Evolutionary conservation across 1,140 invertebrate species (phyloP).

Genomic region (Acromyrmex heyeri): DNA sequence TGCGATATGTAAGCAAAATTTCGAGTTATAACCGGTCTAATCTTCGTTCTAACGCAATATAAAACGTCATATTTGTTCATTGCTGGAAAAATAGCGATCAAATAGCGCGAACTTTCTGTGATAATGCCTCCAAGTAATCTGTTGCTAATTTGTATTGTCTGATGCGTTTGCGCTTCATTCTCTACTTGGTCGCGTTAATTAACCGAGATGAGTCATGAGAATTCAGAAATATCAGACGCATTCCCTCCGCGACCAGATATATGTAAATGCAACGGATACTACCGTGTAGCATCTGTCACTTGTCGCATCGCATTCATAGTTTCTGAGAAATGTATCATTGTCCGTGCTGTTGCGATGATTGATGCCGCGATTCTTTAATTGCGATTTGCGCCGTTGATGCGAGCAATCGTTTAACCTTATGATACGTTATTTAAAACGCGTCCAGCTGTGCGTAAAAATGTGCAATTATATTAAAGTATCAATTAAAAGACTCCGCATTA

Average conservation of each 20-base stretch:
- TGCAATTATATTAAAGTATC: not conserved
- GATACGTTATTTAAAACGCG: not conserved
- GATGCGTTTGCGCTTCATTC: constrained; percentile 4
- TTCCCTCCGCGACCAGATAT: constrained; percentile 45
- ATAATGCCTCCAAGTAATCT: constrained; percentile 14
- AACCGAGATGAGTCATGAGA: constrained; percentile 46
- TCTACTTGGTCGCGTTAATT: constrained; percentile 20
- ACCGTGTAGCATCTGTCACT: constrained; percentile 12
- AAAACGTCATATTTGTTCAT: constrained; percentile 43
- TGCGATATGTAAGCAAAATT: constrained; percentile 18
- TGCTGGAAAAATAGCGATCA: constrained; percentile 10
- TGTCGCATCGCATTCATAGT: not conserved
- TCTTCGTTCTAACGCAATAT: constrained; percentile 12
- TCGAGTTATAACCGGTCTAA: constrained; percentile 47
- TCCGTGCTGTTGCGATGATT: not conserved
- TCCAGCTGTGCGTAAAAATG: constrained; percentile 4
- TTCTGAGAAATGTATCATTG: constrained; percentile 40
- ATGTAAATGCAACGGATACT: constrained; percentile 29
- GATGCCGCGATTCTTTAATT: constrained; percentile 13
- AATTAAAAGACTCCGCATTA: too few species aligned
- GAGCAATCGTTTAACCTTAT: constrained; percentile 43
- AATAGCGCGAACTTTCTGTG: not conserved
- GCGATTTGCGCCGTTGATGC: not conserved
- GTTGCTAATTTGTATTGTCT: not conserved
- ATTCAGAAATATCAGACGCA: constrained; percentile 47